Evolutionary conservation across 2,113 vertebrate genomes (phyloP).

Genomic region (Felis chaus): DNA sequence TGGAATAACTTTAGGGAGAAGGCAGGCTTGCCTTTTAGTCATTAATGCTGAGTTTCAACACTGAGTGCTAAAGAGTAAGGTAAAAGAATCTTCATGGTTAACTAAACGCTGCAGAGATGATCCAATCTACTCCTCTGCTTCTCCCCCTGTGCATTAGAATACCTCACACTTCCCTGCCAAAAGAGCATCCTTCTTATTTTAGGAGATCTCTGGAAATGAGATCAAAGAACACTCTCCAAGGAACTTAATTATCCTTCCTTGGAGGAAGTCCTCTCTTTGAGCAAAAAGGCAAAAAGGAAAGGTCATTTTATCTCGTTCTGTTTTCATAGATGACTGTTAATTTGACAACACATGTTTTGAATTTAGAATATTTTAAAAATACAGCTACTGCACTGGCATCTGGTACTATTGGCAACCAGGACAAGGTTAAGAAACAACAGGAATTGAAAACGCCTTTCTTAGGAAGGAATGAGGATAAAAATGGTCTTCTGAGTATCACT

Average conservation of each 20-base stretch:
- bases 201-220: neutral
- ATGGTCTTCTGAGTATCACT: neutral
- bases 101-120: constrained; percentile 8
- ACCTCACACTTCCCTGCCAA: neutral
- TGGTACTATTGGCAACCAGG: neutral
- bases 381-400: neutral
- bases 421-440: neutral
- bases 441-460: neutral
- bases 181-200: constrained; percentile 46
- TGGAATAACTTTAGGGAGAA: neutral
- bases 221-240: constrained; percentile 5
- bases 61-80: neutral
- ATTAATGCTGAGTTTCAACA: neutral
- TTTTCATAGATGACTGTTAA: neutral
- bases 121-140: neutral
- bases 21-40: neutral
- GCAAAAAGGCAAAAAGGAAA: constrained; percentile 7
- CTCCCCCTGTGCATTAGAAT: neutral
- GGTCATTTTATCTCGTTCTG: neutral
- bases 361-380: constrained; percentile 34
- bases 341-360: constrained; percentile 13
- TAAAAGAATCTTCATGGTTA: neutral
- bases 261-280: constrained; percentile 44
- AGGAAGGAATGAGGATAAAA: neutral
- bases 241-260: constrained; percentile 46